Percentiles rank a stretch among this genome's conserved stretches.
phyloP scores from a whole-genome alignment of 2,113 vertebrate genomes.

The Phrynocephalus versicolor region DNA sequence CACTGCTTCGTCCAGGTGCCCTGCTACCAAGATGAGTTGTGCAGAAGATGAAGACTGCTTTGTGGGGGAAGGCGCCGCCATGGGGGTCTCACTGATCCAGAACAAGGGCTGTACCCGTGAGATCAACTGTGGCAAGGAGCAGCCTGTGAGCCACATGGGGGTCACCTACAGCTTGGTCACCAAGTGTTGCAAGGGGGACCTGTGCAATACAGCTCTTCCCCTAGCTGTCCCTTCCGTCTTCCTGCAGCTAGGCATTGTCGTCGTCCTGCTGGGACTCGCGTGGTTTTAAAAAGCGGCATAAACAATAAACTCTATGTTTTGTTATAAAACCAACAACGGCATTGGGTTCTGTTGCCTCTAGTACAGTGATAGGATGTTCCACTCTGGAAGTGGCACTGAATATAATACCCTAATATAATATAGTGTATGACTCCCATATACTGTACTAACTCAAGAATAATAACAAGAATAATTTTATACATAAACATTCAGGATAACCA shows the following conservation, averaged over 20 bases:
- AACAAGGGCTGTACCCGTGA: slow-evolving; percentile 58
- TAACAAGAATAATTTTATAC: not conserved
- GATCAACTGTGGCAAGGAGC: slow-evolving; percentile 51
- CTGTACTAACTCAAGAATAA: not conserved
- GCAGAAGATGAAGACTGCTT: slow-evolving; percentile 59
- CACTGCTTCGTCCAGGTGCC: slow-evolving; percentile 32
- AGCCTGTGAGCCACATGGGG: slow-evolving; percentile 57
- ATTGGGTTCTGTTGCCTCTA: not conserved
- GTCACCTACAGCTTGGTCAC: slow-evolving; percentile 64
- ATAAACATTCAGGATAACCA: not conserved
- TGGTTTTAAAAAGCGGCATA: not conserved
- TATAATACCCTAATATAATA: not conserved
- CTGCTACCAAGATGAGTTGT: slow-evolving; percentile 40
- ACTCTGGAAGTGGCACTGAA: not conserved
- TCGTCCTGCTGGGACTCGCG: not conserved
- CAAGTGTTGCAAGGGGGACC: slow-evolving; percentile 41
- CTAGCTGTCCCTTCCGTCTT: fast-evolving
- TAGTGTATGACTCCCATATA: not conserved
- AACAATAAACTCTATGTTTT: slow-evolving; percentile 1
- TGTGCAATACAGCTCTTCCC: slow-evolving; percentile 38
- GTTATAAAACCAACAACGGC: too few relatives aligned
- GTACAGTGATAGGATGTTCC: not conserved
- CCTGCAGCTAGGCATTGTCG: not conserved
- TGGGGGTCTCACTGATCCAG: slow-evolving; percentile 25
- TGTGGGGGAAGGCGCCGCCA: slow-evolving; percentile 47